These are phyloP conservation scores for Emys orbicularis DNA, from an alignment of 2,797 vertebrate genomes.

Conservation along the genomic window DNA sequence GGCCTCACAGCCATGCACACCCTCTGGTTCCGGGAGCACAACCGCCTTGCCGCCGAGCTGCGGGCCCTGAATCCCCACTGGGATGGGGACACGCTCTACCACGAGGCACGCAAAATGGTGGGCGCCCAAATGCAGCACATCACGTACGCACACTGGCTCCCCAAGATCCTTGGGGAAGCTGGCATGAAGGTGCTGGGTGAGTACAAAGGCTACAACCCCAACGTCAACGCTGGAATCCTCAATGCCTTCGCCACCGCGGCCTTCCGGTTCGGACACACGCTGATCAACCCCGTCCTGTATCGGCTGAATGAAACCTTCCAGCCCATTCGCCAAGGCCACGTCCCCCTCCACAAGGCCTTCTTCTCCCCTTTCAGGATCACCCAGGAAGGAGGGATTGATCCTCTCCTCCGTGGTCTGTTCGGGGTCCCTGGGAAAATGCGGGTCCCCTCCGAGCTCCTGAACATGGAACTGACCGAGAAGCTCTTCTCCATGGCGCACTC, in stretches of 20 bases:
- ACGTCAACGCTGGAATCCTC: conserved; percentile 74
- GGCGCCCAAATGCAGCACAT: conserved; percentile 83
- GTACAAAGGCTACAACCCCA: conserved; percentile 80
- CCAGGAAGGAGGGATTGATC: conserved; percentile 81
- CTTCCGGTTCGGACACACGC: conserved; percentile 82
- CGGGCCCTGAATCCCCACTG: conserved; percentile 78
- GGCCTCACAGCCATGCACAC: conserved; percentile 82
- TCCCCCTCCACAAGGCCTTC: conserved; percentile 82
- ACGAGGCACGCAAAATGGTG: conserved; percentile 79
- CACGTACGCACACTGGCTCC: conserved; percentile 80
- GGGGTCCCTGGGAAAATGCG: conserved; percentile 82
- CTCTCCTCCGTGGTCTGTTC: conserved; percentile 79
- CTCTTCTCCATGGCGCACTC: conserved; percentile 82
- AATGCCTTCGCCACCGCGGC: conserved; percentile 81
- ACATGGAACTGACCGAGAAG: conserved; percentile 81
- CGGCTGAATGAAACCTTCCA: conserved; percentile 78
- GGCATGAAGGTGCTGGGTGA: conserved; percentile 80
- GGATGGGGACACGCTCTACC: conserved; percentile 79
- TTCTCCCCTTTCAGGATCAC: conserved; percentile 81
- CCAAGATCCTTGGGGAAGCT: conserved; percentile 79
- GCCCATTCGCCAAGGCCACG: conserved; percentile 76
- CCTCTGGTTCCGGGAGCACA: conserved; percentile 82
- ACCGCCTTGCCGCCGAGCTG: conserved; percentile 69
- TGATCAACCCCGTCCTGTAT: conserved; percentile 80
- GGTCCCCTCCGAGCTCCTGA: conserved; percentile 78